phyloP scores from a whole-genome alignment of 2,888 invertebrate species.

The Spisula subtruncata region DNA sequence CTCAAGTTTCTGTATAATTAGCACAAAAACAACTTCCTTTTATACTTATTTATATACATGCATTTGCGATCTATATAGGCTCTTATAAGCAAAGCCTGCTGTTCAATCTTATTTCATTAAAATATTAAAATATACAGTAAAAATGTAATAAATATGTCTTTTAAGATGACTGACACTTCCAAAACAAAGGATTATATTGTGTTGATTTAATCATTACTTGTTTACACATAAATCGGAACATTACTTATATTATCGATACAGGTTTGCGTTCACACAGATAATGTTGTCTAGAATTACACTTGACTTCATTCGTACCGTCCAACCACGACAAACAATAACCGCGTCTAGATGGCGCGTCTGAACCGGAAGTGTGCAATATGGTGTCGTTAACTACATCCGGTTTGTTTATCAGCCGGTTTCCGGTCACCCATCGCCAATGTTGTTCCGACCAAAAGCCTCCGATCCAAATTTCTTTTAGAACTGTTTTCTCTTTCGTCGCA shows the following conservation, averaged over 20 bases:
- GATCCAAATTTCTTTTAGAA: conserved; percentile 39
- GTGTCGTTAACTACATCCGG: background rate
- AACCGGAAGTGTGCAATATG: background rate
- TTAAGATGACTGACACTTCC: no score
- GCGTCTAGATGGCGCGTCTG: background rate
- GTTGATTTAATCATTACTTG: no score
- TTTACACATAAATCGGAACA: no score
- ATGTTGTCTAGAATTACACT: conserved; percentile 32
- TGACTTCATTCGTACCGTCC: background rate
- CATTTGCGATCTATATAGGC: no score
- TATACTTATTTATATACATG: no score
- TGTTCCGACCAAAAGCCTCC: conserved; percentile 32
- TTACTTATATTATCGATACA: background rate
- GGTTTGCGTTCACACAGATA: conserved; percentile 50
- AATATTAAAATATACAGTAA: no score
- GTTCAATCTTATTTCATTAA: no score
- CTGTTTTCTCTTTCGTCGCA: background rate
- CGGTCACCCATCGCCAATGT: conserved; percentile 50
- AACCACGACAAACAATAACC: conserved; percentile 28
- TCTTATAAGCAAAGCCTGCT: no score
- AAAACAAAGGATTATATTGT: no score
- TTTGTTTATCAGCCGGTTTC: background rate
- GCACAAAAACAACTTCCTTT: no score
- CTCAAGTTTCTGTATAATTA: no score
- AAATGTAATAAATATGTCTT: no score